A percentile compares a stretch with the other conserved stretches of the same genome.
phyloP scores from a whole-genome alignment of 2,888 invertebrate species.

The Neoitamus cyanurus region DNA sequence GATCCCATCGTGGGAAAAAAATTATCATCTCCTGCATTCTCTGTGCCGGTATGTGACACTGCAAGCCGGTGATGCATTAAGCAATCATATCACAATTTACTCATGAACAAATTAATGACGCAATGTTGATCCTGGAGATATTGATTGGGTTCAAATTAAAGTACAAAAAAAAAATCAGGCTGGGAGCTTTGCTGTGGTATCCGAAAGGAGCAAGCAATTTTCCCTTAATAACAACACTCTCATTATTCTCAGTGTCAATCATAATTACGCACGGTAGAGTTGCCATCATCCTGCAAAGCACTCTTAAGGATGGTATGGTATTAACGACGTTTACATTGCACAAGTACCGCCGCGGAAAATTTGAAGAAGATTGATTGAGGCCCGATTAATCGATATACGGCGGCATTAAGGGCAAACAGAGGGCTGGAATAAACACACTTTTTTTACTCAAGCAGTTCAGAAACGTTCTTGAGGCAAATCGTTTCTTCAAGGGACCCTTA shows the following conservation, averaged over 20 bases:
- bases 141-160: neutral
- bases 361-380: constrained; percentile 18
- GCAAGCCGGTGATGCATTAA: neutral
- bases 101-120: neutral
- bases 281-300: neutral
- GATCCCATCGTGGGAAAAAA: no score
- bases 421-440: neutral
- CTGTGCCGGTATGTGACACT: neutral
- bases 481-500: neutral
- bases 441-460: neutral
- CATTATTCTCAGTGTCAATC: constrained; percentile 15
- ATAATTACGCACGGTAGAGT: constrained; percentile 16
- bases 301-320: neutral
- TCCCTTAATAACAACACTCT: neutral
- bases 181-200: neutral
- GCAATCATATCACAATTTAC: neutral
- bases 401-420: neutral
- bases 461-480: neutral
- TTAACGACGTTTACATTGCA: neutral
- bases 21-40: neutral
- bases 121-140: neutral
- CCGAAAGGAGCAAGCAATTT: neutral
- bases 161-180: neutral
- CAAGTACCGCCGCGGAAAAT: neutral
- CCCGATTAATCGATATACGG: neutral